Conservation (phyloP, 2,888 invertebrate genomes). For the Lasioglossum villosulum region DNA sequence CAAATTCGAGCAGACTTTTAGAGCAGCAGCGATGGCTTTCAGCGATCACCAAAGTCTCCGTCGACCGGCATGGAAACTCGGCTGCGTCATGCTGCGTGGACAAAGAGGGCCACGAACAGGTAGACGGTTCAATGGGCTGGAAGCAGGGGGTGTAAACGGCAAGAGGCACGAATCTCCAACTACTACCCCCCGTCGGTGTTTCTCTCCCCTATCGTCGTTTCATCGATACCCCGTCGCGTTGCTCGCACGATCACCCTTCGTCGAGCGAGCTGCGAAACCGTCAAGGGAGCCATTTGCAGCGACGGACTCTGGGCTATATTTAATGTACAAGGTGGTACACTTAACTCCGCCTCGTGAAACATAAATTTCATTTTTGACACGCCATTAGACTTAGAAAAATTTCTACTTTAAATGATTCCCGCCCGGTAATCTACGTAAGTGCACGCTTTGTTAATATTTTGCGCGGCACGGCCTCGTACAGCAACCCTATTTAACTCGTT, state of each 20-base stretch:
- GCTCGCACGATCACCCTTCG: slow-evolving; percentile 48
- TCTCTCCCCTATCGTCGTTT: slow-evolving; percentile 33
- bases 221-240: slow-evolving; percentile 51
- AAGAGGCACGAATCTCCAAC: slow-evolving; percentile 59
- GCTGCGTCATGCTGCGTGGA: slow-evolving; percentile 28
- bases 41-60: slow-evolving; percentile 24
- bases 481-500: neutral
- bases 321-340: slow-evolving; percentile 32
- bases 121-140: slow-evolving; percentile 62
- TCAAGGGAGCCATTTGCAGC: slow-evolving; percentile 43
- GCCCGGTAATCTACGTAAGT: neutral
- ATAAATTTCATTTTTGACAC: slow-evolving; percentile 25
- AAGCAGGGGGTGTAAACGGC: slow-evolving; percentile 61
- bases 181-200: slow-evolving; percentile 39
- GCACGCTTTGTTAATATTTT: neutral
- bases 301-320: slow-evolving; percentile 26
- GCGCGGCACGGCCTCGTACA: neutral
- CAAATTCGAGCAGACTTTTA: neutral
- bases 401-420: neutral
- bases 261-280: slow-evolving; percentile 33
- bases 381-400: slow-evolving; percentile 21
- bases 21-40: slow-evolving; percentile 9
- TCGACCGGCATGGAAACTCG: slow-evolving; percentile 39
- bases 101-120: slow-evolving; percentile 38
- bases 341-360: slow-evolving; percentile 26